Evolutionary conservation across 2,113 vertebrate genomes (phyloP).

Genomic region (Tauraco erythrolophus): DNA sequence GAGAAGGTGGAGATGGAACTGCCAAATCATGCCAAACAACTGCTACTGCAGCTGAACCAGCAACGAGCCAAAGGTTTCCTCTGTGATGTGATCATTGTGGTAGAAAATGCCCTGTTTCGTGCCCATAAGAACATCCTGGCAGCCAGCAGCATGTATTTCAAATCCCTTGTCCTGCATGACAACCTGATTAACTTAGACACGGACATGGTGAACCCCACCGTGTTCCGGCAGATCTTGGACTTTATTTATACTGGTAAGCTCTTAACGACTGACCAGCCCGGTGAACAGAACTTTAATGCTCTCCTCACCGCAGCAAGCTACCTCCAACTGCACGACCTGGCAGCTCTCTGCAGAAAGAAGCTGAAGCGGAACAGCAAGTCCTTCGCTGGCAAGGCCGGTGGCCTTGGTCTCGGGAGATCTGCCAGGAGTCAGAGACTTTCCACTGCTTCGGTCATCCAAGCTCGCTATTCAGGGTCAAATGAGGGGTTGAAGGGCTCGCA

Average conservation of each 20-base stretch:
- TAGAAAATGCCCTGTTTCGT: slow-evolving; percentile 97
- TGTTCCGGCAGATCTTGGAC: slow-evolving; percentile 97
- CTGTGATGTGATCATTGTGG: slow-evolving; percentile 98
- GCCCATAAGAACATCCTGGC: slow-evolving; percentile 98
- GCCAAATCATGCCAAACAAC: slow-evolving; percentile 99
- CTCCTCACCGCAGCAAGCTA: slow-evolving; percentile 98
- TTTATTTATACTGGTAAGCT: slow-evolving; percentile 98
- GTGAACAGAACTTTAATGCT: slow-evolving; percentile 92
- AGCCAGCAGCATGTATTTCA: slow-evolving; percentile 98
- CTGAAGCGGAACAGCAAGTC: slow-evolving; percentile 89
- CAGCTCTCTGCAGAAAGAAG: slow-evolving; percentile 94
- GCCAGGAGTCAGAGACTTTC: slow-evolving; percentile 90
- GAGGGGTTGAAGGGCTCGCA: slow-evolving; percentile 85
- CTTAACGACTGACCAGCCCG: slow-evolving; percentile 87
- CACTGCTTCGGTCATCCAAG: slow-evolving; percentile 84
- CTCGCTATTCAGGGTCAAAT: slow-evolving; percentile 87
- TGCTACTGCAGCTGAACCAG: slow-evolving; percentile 99
- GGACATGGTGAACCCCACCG: slow-evolving; percentile 95
- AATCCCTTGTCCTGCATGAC: slow-evolving; percentile 96
- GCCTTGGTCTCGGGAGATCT: slow-evolving; percentile 82
- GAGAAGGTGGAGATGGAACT: slow-evolving; percentile 97
- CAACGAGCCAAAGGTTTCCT: slow-evolving; percentile 99
- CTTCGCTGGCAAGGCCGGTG: slow-evolving; percentile 82
- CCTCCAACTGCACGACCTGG: slow-evolving; percentile 98
- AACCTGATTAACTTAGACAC: slow-evolving; percentile 99